A percentile compares a stretch with the other conserved stretches of the same genome.
These are phyloP conservation scores for Cyclophora albipunctata DNA, from an alignment of 2,888 invertebrate species.

Conservation along the genomic window DNA sequence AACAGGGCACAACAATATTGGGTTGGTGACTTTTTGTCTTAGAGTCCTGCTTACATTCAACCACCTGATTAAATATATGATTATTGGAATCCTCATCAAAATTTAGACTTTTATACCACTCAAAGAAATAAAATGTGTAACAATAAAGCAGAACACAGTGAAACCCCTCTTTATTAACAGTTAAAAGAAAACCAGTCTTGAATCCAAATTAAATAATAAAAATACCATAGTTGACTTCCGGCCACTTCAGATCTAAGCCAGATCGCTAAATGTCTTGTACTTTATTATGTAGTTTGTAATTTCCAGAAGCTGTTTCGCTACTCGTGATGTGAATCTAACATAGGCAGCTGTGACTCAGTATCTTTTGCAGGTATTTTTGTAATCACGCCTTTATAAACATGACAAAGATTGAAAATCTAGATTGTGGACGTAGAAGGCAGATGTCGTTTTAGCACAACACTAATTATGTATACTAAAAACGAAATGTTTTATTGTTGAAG, in stretches of 20 bases:
- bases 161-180: not conserved
- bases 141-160: too few species aligned
- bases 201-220: not conserved
- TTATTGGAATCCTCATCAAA: too few species aligned
- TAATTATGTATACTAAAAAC: constrained; percentile 63
- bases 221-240: constrained; percentile 40
- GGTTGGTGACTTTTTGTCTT: too few species aligned
- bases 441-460: constrained; percentile 47
- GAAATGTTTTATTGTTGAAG: constrained; percentile 57
- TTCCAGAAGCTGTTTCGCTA: constrained; percentile 53
- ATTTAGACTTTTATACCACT: too few species aligned
- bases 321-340: constrained; percentile 51
- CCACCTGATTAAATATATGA: too few species aligned
- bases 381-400: constrained; percentile 31
- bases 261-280: constrained; percentile 43
- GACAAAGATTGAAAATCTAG: constrained; percentile 33
- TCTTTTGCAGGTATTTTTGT: constrained; percentile 28
- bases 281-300: constrained; percentile 43
- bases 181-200: not conserved
- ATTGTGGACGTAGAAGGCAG: constrained; percentile 35
- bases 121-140: too few species aligned
- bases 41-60: too few species aligned
- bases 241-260: constrained; percentile 33
- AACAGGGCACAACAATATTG: too few species aligned
- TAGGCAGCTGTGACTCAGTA: constrained; percentile 32